phyloP scores from a whole-genome alignment of 2,113 vertebrate genomes.

The Ondatra zibethicus region DNA sequence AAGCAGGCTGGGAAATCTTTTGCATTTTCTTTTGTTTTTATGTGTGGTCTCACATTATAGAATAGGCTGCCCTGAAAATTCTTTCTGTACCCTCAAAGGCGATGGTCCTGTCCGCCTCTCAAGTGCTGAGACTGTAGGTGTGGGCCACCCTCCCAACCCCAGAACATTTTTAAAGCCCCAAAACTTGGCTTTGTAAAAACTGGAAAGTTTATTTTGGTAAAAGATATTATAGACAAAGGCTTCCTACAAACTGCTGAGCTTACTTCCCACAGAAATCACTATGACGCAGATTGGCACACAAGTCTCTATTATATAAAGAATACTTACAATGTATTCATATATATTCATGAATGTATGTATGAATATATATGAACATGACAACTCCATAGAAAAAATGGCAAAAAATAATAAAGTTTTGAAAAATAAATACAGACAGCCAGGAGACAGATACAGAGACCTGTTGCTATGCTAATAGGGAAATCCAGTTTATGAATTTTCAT shows the following conservation, averaged over 20 bases:
- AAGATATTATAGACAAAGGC: not conserved
- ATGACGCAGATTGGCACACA: conserved; percentile 4
- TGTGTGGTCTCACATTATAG: not conserved
- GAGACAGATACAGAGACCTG: not conserved
- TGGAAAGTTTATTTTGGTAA: not conserved
- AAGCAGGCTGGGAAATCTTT: not conserved
- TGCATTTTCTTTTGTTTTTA: not conserved
- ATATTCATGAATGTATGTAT: not conserved
- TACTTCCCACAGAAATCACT: conserved; percentile 6
- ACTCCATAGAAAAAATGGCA: not conserved
- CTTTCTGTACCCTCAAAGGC: not conserved
- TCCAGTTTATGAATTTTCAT: not conserved
- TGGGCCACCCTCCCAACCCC: not conserved
- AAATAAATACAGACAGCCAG: not conserved
- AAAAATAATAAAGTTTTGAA: not conserved
- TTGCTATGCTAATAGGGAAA: not conserved
- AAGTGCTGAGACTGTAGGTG: not conserved
- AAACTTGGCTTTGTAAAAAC: not conserved
- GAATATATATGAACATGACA: not conserved
- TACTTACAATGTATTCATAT: not conserved
- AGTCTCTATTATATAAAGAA: conserved; percentile 18
- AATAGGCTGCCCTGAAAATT: not conserved
- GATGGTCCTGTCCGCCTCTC: not conserved
- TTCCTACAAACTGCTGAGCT: not conserved
- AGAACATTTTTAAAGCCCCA: not conserved